Conservation (phyloP, 2,888 invertebrate species). For the Hipparchia semele region DNA sequence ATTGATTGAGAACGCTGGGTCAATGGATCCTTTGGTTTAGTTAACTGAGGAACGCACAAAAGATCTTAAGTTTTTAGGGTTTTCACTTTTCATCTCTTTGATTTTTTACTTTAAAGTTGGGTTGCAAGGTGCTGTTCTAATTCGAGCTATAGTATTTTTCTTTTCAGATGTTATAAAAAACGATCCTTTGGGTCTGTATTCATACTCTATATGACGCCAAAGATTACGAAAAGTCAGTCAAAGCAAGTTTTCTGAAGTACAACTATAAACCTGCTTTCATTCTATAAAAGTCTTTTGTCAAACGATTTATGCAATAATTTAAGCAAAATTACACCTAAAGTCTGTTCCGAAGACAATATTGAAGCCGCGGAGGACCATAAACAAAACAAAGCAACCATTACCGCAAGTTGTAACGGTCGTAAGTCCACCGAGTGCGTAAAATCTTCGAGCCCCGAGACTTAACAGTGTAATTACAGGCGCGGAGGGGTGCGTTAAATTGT, state of each 20-base stretch:
- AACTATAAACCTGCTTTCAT: not conserved
- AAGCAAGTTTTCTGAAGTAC: too few relatives aligned
- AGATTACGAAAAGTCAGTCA: too few relatives aligned
- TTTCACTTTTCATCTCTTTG: not conserved
- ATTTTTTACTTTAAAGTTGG: too few relatives aligned
- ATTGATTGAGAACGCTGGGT: not conserved
- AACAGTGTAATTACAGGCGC: conserved; percentile 70
- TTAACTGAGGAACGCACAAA: not conserved
- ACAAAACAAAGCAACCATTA: conserved; percentile 39
- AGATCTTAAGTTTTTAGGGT: not conserved
- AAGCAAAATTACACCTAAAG: not conserved
- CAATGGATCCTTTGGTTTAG: not conserved
- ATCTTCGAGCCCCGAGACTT: conserved; percentile 63
- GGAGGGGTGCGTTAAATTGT: conserved; percentile 68
- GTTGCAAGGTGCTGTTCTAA: too few relatives aligned
- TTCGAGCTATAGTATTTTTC: too few relatives aligned
- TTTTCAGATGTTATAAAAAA: too few relatives aligned
- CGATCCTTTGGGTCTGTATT: too few relatives aligned
- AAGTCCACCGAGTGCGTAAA: conserved; percentile 69
- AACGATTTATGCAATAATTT: not conserved
- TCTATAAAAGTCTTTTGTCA: too few relatives aligned
- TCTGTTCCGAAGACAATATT: conserved; percentile 26
- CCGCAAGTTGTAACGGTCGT: conserved; percentile 43
- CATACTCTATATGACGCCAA: too few relatives aligned
- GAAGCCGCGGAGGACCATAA: conserved; percentile 42